A percentile compares a stretch with the other conserved stretches of the same genome.
These are phyloP conservation scores for Zonotrichia leucophrys DNA, from an alignment of 2,113 vertebrate species.

Conservation along the genomic window DNA sequence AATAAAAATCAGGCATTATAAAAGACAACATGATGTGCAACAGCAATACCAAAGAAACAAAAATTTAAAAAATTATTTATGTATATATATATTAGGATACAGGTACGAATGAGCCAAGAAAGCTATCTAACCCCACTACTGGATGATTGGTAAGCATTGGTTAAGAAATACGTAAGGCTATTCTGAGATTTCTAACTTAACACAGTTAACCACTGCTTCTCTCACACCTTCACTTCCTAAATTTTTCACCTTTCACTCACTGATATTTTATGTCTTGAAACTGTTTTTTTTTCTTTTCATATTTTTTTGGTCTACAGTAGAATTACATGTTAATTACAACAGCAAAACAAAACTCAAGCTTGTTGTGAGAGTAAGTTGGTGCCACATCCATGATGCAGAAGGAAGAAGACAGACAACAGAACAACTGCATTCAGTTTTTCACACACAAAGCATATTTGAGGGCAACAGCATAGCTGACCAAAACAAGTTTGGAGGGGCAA, in stretches of 20 bases:
- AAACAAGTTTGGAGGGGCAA: constrained; percentile 46
- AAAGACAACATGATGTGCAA: constrained; percentile 79
- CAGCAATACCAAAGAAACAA: constrained; percentile 75
- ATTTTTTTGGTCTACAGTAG: constrained; percentile 87
- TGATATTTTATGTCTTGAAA: constrained; percentile 71
- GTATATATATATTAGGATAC: constrained; percentile 49
- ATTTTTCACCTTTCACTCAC: constrained; percentile 68
- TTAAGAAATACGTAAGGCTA: constrained; percentile 80
- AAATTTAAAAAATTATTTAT: not conserved
- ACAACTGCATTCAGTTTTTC: constrained; percentile 61
- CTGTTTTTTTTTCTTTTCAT: constrained; percentile 65
- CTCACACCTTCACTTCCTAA: constrained; percentile 59
- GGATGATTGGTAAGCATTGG: constrained; percentile 76
- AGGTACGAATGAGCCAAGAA: constrained; percentile 71
- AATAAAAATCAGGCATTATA: constrained; percentile 77
- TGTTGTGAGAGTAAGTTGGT: constrained; percentile 69
- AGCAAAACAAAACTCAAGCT: constrained; percentile 65
- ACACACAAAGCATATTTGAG: constrained; percentile 61
- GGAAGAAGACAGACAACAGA: constrained; percentile 65
- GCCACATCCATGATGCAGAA: constrained; percentile 70
- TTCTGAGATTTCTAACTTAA: constrained; percentile 74
- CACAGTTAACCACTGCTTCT: constrained; percentile 74
- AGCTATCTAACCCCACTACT: constrained; percentile 71
- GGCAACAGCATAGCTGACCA: constrained; percentile 50
- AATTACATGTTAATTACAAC: constrained; percentile 77